Base-by-base conservation (phyloP, 2,888 invertebrate genomes). In the Agonopterix arenella region DNA sequence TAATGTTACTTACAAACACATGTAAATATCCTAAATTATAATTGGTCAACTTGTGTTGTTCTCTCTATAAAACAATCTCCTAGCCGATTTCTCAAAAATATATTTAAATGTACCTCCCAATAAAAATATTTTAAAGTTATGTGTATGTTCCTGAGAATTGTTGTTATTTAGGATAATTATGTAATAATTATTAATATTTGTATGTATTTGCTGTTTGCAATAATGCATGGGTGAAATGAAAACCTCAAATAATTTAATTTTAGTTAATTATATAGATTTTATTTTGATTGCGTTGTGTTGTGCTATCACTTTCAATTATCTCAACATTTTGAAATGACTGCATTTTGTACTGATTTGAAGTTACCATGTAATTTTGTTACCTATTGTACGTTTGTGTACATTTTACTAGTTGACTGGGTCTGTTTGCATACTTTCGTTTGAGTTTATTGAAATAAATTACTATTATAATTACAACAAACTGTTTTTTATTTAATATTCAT, bases 321-420 rank as follows among this genome's bases (percentile, higher is more conserved):
- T 28, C 28, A 28, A 28, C 40, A 41, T 18, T 16, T n/a, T 43
- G 40, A 45, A 46, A 54, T 54, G 52, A 56, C 52, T 55, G 57
- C 53, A 56, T 62, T 57, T 64, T 62, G 59, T 63, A 61, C 55
- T 61, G 51, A 63, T 61, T 65, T 64, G 57, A 63, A 68, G 72
- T 72, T 76, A 75, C 70, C 74, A 58, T 63, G 49, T 68, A 52
- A 67, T 64, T 66, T 65, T 63, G 60, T 70, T 69, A 67, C 62
- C 60, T 68, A 57, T 63, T 61, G 60, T 58, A 53, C 44, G 51
- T 43, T 37, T 60, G 54, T 28, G 55, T 57, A 58, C 56, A 57
- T 57, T 60, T 58, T 57, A 55, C 50, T 56, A 57, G 42, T 56
- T 55, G 57, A 54, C 53, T 59, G 57, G 55, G 57, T 64, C 56